Percentiles rank a stretch among this genome's conserved stretches.
phyloP scores from a whole-genome alignment of 2,113 vertebrate genomes.

The Gavialis gangeticus region DNA sequence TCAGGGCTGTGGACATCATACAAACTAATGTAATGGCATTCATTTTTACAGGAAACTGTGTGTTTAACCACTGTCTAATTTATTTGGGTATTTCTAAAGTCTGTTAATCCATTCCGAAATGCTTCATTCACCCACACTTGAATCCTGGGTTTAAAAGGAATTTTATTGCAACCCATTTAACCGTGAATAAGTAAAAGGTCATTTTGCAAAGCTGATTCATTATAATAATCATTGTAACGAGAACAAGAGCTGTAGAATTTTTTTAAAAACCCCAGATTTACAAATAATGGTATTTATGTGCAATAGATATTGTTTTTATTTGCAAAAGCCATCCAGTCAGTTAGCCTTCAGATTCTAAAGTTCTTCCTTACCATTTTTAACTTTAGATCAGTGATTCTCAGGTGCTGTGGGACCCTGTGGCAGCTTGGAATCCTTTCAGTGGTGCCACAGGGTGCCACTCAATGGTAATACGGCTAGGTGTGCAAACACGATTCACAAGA shows the following conservation, averaged over 20 bases:
- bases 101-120: conserved; percentile 38
- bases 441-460: no score
- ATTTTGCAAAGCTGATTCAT: conserved; percentile 19
- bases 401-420: no score
- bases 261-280: background rate
- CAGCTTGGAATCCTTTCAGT: no score
- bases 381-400: background rate
- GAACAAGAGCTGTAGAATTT: background rate
- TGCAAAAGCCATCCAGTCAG: background rate
- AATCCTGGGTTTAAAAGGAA: conserved; percentile 20
- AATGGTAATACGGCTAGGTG: no score
- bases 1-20: background rate
- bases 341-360: background rate
- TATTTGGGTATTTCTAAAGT: background rate
- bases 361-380: background rate
- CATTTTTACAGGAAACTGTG: background rate
- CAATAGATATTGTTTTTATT: background rate
- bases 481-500: no score
- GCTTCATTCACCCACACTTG: conserved; percentile 42
- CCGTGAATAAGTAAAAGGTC: background rate
- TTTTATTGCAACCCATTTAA: conserved; percentile 34
- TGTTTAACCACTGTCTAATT: conserved; percentile 8
- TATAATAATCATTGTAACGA: background rate
- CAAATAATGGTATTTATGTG: background rate
- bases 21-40: background rate